phyloP scores from a whole-genome alignment of 2,113 vertebrate species.

The Monopterus albus region DNA sequence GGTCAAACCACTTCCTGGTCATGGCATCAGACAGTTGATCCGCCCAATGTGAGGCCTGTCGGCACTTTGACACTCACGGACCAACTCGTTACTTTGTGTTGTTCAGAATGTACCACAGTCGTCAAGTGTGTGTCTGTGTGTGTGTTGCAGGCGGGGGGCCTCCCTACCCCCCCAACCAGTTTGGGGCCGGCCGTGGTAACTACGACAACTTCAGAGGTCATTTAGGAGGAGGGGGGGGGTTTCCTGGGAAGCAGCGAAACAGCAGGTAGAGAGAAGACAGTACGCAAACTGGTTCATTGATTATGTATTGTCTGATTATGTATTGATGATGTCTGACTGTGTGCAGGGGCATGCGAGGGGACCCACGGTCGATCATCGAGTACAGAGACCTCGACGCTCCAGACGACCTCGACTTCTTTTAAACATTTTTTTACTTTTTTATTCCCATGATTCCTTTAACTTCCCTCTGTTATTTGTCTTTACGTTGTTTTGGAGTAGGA shows the following conservation, averaged over 20 bases:
- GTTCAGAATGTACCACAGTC: too few species aligned
- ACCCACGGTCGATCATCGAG: slow-evolving; percentile 91
- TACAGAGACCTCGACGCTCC: slow-evolving; percentile 93
- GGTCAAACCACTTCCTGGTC: too few species aligned
- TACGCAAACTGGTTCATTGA: not conserved
- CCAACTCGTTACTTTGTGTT: too few species aligned
- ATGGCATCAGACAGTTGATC: too few species aligned
- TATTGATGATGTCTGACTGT: not conserved
- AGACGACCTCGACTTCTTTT: slow-evolving; percentile 93
- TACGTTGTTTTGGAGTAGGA: not conserved
- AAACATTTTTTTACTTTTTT: slow-evolving; percentile 33
- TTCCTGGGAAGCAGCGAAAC: slow-evolving; percentile 83
- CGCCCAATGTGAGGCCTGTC: too few species aligned
- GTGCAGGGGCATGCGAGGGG: slow-evolving; percentile 87
- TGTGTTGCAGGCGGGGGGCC: slow-evolving; percentile 73
- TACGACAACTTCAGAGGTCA: slow-evolving; percentile 91
- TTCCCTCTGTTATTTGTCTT: not conserved
- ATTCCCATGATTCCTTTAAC: slow-evolving; percentile 21
- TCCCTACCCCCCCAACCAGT: slow-evolving; percentile 87
- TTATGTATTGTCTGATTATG: not conserved
- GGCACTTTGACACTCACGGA: too few species aligned
- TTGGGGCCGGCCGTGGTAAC: slow-evolving; percentile 86
- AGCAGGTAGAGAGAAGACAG: slow-evolving; percentile 74
- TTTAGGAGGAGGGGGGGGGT: slow-evolving; percentile 75
- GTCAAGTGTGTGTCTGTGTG: slow-evolving; percentile 24